Conservation (phyloP, 2,797 vertebrate species). For the Rhabdomys pumilio region DNA sequence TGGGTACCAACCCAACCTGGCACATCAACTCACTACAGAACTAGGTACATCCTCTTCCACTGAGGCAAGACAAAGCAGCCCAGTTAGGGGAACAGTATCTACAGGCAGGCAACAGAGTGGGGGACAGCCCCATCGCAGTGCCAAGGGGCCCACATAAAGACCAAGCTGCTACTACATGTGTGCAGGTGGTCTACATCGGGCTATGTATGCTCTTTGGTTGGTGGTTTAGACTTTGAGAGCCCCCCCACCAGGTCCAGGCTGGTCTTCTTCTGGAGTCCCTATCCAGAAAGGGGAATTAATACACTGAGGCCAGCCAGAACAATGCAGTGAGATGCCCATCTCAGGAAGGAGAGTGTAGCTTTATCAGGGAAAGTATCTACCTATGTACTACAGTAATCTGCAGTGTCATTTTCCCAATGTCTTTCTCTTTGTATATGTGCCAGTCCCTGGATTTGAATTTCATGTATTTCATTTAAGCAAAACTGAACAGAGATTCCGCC, state of each 20-base stretch:
- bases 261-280: not conserved
- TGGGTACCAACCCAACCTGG: not conserved
- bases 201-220: not conserved
- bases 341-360: not conserved
- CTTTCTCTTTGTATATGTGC: not conserved
- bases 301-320: not conserved
- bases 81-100: not conserved
- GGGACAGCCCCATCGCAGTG: not conserved
- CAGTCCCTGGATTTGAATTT: not conserved
- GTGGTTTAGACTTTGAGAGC: not conserved
- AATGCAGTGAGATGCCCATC: not conserved
- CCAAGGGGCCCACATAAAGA: too few relatives aligned
- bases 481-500: not conserved
- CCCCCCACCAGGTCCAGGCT: not conserved
- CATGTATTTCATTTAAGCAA: conserved; percentile 53
- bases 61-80: not conserved
- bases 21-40: not conserved
- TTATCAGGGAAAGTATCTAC: not conserved
- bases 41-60: not conserved
- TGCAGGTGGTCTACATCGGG: not conserved
- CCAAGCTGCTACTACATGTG: not conserved
- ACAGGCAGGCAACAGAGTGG: not conserved
- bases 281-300: not conserved
- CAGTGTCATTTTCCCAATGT: not conserved
- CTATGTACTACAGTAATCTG: not conserved